Conservation (phyloP, 1,140 invertebrate genomes). For the Habropoda laboriosa region DNA sequence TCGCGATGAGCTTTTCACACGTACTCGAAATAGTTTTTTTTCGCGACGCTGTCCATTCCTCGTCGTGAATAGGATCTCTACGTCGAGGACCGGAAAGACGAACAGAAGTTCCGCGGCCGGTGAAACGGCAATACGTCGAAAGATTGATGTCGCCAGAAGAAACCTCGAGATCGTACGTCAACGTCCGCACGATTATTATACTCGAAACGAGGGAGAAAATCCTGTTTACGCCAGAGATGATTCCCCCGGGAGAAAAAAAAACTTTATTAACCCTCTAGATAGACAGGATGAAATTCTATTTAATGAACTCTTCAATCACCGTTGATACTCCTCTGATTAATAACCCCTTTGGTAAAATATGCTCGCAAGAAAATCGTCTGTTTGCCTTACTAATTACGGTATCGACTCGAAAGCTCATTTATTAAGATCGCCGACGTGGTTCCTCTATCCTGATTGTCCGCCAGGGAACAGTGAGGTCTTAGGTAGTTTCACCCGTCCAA, state of each 20-base stretch:
- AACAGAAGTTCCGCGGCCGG: constrained; percentile 10
- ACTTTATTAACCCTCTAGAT: not conserved
- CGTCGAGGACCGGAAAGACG: not conserved
- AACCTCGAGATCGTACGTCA: not conserved
- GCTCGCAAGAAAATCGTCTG: no score
- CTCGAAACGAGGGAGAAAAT: not conserved
- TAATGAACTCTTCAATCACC: not conserved
- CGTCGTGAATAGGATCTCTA: not conserved
- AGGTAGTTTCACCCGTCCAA: not conserved
- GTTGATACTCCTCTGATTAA: no score
- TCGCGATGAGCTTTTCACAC: constrained; percentile 21
- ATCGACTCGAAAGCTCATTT: no score
- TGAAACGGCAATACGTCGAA: constrained; percentile 12
- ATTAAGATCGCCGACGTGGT: no score
- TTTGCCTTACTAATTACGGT: no score
- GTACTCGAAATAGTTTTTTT: not conserved
- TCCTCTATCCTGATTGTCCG: not conserved
- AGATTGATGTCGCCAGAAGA: constrained; percentile 20
- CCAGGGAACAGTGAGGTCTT: not conserved
- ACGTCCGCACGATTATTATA: not conserved
- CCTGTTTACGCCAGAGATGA: not conserved
- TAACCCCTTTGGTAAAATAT: no score
- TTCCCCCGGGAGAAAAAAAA: no score
- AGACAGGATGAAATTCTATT: not conserved
- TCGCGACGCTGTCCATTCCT: not conserved